Base-by-base conservation (phyloP, 1,140 invertebrate species). In the Lordiphosa collinella region DNA sequence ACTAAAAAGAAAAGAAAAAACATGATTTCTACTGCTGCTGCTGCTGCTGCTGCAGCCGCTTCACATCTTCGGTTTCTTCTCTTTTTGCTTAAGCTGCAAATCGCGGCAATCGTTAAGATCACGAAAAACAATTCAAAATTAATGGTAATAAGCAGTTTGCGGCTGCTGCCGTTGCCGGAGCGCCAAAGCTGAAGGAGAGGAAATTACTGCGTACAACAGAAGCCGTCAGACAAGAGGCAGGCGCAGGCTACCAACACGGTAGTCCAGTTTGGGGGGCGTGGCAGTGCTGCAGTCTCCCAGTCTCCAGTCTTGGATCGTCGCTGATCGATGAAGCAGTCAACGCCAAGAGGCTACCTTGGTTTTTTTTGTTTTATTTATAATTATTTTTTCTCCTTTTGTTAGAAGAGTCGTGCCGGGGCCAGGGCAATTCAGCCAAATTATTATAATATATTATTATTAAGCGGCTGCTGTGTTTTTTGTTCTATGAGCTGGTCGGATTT, bases 131-230 rank as follows among this genome's bases (percentile, higher is more conserved):
- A 80, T 86, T 88, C 82, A 88, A 88, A 88, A 88, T 88, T 88
- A 86, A 88, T 88, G 86, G 79, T 88, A 88, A 88, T 88, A 88
- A 88, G 78, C 86, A 88, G 86, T 88, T 88, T 55, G 67, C 59
- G 61, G 49, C 55, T 40, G 10, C 57, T 34, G 44, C 31, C 9
- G 11, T 22, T 37, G 54, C 13, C 16, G n/a, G n/a, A n/a, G n/a
- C 16, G 31, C 54, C 37, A 36, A n/a, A 16, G 38, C 46, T 44
- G n/a, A 3, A 10, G 35, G 12, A 18, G 11, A 7, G 53, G 54
- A 88, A 88, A 88, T 88, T 88, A 88, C 78, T 88, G 86, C 86
- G 86, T 88, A 88, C 71, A 88, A 85, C 86, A 88, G 86, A 85
- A 88, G 86, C 86, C 69, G 86, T 80, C 86, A 64, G 86, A 78